These are phyloP conservation scores for Mesocricetus auratus DNA, from an alignment of 2,113 vertebrate genomes.

Conservation along the genomic window DNA sequence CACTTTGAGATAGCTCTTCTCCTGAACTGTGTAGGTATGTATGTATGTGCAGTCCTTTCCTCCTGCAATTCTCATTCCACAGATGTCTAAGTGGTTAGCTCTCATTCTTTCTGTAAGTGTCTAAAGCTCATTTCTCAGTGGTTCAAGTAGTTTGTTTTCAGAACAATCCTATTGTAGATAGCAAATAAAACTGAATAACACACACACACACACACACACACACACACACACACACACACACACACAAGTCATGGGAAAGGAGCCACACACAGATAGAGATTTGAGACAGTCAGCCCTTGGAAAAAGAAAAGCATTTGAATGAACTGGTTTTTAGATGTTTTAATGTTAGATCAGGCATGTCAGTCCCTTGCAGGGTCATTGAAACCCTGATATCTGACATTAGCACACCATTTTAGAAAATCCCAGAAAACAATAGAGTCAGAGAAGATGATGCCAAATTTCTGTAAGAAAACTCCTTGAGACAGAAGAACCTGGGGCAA, in stretches of 20 bases:
- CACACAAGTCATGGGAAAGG: background rate
- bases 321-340: background rate
- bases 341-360: background rate
- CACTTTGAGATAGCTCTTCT: background rate
- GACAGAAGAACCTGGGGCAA: background rate
- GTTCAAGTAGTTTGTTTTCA: background rate
- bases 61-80: background rate
- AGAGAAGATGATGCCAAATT: background rate
- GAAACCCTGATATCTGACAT: background rate
- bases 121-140: background rate
- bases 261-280: background rate
- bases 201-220: no score
- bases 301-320: background rate
- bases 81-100: background rate
- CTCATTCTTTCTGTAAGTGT: background rate
- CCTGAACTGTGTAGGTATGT: no score
- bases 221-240: background rate
- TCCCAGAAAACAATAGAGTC: background rate
- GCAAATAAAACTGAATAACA: background rate
- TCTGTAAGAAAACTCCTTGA: background rate
- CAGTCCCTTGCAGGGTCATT: background rate
- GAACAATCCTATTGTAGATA: background rate
- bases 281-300: background rate
- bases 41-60: background rate
- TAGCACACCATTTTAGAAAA: background rate